Conservation (phyloP, 2,113 vertebrate genomes). For the Brienomyrus longianalis region DNA sequence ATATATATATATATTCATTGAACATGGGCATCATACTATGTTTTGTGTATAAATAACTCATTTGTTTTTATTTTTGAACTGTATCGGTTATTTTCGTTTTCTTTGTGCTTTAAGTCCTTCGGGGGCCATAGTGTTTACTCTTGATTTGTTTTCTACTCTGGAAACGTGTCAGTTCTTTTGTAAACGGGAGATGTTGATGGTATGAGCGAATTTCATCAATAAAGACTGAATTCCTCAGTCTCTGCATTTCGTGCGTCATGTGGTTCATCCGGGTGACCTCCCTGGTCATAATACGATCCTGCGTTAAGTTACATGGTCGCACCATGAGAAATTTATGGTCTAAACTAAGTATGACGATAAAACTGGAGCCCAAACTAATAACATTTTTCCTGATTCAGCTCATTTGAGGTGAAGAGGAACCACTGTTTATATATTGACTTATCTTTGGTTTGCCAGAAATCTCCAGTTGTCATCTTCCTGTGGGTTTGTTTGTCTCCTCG, state of each 20-base stretch:
- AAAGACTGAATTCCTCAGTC: constrained; percentile 45
- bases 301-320: not conserved
- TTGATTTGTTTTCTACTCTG: constrained; percentile 56
- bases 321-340: not conserved
- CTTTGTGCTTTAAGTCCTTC: constrained; percentile 57
- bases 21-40: constrained; percentile 42
- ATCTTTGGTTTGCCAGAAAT: not conserved
- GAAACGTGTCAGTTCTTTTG: constrained; percentile 63
- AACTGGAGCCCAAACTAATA: not conserved
- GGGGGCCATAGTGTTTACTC: constrained; percentile 57
- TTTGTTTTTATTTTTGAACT: constrained; percentile 56
- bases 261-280: not conserved
- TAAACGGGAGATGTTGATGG: constrained; percentile 60
- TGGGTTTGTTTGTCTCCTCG: not conserved
- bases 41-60: constrained; percentile 57
- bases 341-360: not conserved
- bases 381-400: not conserved
- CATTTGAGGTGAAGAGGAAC: not conserved
- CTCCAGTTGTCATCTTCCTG: not conserved
- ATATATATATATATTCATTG: constrained; percentile 46
- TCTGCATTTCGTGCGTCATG: not conserved
- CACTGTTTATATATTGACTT: not conserved
- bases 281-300: not conserved
- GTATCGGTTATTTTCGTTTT: constrained; percentile 50
- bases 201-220: constrained; percentile 62